Percentiles rank a stretch among this genome's conserved stretches.
phyloP scores from a whole-genome alignment of 2,797 vertebrate species.

The Chaetodon trifasciatus region DNA sequence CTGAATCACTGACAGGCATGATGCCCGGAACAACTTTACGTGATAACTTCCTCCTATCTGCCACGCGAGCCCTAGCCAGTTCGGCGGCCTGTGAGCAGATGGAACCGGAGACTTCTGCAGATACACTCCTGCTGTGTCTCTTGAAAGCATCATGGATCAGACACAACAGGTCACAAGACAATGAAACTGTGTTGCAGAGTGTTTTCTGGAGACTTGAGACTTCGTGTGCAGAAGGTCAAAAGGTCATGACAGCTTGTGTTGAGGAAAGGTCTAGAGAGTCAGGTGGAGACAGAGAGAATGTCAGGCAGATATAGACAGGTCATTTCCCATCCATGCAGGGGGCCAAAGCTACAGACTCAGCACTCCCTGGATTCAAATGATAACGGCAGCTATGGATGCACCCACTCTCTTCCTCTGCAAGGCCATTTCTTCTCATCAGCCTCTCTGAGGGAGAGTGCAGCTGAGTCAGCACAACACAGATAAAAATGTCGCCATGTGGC shows the following conservation, averaged over 20 bases:
- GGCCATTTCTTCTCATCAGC: constrained; percentile 75
- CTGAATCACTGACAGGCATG: constrained; percentile 69
- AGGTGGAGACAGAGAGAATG: constrained; percentile 62
- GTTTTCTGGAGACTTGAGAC: constrained; percentile 32
- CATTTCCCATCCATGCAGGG: constrained; percentile 72
- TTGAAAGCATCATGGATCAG: constrained; percentile 76
- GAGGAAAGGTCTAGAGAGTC: constrained; percentile 34
- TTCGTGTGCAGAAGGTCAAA: constrained; percentile 42
- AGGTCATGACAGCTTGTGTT: constrained; percentile 40
- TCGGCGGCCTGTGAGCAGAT: constrained; percentile 71
- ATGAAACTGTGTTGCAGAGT: constrained; percentile 22
- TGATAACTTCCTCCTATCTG: constrained; percentile 67
- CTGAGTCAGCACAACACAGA: constrained; percentile 75
- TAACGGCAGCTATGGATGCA: constrained; percentile 50
- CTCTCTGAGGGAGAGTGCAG: constrained; percentile 72
- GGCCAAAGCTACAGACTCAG: constrained; percentile 38
- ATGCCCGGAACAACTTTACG: constrained; percentile 72
- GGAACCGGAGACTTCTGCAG: constrained; percentile 54
- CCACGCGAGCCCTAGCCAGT: constrained; percentile 45
- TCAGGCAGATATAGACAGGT: constrained; percentile 68
- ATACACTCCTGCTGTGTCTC: constrained; percentile 57
- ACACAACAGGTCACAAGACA: constrained; percentile 70
- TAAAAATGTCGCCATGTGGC: constrained; percentile 56
- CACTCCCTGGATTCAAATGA: constrained; percentile 54
- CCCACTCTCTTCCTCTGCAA: constrained; percentile 19